Conservation (phyloP, 2,888 invertebrate genomes). For the Escarpia spicata region DNA sequence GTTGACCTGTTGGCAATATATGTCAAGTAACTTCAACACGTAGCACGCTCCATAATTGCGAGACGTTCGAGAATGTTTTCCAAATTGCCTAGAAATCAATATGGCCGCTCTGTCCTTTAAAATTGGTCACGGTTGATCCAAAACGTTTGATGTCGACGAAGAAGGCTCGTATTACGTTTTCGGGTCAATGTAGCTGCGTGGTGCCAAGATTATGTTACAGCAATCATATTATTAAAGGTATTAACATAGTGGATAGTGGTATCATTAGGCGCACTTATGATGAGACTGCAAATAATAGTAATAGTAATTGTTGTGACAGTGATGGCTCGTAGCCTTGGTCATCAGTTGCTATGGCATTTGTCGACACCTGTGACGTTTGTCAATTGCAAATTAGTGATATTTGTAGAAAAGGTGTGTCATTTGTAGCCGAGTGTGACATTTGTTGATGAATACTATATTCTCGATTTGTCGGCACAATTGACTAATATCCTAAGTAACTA, state of each 20-base stretch:
- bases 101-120: too few species aligned
- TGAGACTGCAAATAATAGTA: not conserved
- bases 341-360: not conserved
- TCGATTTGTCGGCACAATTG: not conserved
- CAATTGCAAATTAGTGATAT: not conserved
- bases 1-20: too few species aligned
- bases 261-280: not conserved
- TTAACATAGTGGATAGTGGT: not conserved
- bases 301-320: not conserved
- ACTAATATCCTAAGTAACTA: too few species aligned
- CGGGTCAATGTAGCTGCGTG: too few species aligned
- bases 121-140: too few species aligned
- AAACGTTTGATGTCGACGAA: too few species aligned
- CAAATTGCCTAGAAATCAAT: too few species aligned
- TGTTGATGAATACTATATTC: not conserved
- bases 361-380: not conserved
- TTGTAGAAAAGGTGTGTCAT: not conserved
- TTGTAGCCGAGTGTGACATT: not conserved
- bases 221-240: not conserved
- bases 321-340: not conserved
- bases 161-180: too few species aligned
- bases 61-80: too few species aligned
- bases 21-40: too few species aligned
- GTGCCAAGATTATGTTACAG: not conserved
- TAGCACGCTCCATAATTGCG: too few species aligned